Evolutionary conservation across 2,113 vertebrate genomes (phyloP), one percentile per base, ranked within the genome.

Genomic region (Cryptomyrus ogoouensis): DNA sequence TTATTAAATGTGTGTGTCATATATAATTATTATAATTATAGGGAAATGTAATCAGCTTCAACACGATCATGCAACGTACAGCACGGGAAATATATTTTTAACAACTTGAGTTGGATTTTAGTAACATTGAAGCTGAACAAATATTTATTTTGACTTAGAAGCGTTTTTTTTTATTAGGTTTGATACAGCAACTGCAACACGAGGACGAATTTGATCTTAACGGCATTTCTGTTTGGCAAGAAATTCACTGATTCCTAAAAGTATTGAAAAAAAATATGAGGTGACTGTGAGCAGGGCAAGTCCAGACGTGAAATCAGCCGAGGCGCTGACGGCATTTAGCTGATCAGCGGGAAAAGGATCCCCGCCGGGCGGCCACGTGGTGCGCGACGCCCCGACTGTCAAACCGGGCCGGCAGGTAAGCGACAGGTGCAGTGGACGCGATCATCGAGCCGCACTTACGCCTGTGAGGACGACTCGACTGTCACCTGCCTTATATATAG

Each of bases 361-460:
- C 87, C 90, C n/a, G 74, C 1, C 31, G 74, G 13, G 15, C 35
- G 19, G 19, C 77, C 6, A 53, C 74, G 90, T 90, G 77, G 70
- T 50, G 50, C 21, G 83, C 17, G 7, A 35, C 6, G 31, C 80
- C 35, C 21, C 12, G 56, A 24, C 27, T 15, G 49, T 77, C 52
- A 84, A 50, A 85, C 5, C 84, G 53, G 46, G 31, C 13, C 7
- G 24, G 56, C 90, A 66, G 90, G 77, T 89, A 89, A 91, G 83
- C 88, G 83, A 52, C 90, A 91, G 90, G 90, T 91, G 62, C 35
- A 89, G 10, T 0, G 27, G 12, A 39, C 24, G 17, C 27, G 50
- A 80, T 74, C 87, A 46, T 39, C 17, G 42, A 83, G 35, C 31
- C 35, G 31, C 35, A 83, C 5, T 5, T 83, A 21, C 2, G 21